Conservation (phyloP, 2,113 vertebrate species). For the Corynorhinus townsendii region DNA sequence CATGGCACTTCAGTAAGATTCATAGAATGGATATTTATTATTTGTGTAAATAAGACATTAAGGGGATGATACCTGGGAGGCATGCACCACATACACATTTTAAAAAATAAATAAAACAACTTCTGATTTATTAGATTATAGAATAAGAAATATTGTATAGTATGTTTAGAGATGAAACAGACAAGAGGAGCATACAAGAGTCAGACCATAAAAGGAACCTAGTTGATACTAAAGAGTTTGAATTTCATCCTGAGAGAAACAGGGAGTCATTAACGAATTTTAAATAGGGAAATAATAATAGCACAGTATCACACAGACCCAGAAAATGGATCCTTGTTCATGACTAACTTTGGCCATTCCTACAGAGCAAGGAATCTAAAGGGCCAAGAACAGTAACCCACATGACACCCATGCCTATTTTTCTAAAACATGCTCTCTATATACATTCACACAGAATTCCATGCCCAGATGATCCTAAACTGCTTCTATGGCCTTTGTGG, state of each 20-base stretch:
- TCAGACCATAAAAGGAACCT: not conserved
- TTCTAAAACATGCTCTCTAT: not conserved
- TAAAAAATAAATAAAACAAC: not conserved
- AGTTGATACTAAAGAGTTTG: not conserved
- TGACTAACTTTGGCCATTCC: not conserved
- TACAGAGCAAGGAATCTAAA: not conserved
- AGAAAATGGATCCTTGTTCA: not conserved
- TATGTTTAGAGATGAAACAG: not conserved
- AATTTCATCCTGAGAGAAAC: not conserved
- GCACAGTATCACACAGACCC: not conserved
- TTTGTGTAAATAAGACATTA: not conserved
- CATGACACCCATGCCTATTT: fast-evolving
- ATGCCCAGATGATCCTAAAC: not conserved
- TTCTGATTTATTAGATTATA: not conserved
- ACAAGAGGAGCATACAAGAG: not conserved
- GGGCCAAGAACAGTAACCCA: not conserved
- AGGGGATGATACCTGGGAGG: not conserved
- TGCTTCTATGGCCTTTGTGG: not conserved
- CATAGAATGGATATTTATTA: not conserved
- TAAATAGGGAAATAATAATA: not conserved
- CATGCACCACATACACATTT: not conserved
- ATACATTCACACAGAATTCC: not conserved
- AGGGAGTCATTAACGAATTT: not conserved
- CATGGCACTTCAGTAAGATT: not conserved
- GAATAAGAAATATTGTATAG: not conserved